Percentiles rank a stretch among this genome's conserved stretches.
Conservation (phyloP, 2,797 vertebrate genomes). For the Takifugu rubripes region DNA sequence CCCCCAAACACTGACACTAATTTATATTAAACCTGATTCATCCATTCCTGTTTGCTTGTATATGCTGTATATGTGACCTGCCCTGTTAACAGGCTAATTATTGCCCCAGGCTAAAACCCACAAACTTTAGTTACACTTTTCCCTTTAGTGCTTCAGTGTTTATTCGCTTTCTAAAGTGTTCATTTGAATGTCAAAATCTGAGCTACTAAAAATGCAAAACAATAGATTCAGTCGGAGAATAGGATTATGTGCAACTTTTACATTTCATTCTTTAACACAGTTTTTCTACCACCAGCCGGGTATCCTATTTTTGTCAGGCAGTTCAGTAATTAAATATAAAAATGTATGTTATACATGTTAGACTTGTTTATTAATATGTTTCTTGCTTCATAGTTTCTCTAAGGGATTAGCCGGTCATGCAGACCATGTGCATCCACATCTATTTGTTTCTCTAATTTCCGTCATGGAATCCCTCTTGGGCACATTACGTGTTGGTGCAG, state of each 20-base stretch:
- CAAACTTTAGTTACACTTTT: no score
- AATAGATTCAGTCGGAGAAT: no score
- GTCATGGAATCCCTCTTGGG: not conserved
- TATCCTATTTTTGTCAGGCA: conserved; percentile 17
- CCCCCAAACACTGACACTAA: not conserved
- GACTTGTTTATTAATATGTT: no score
- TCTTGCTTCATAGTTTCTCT: not conserved
- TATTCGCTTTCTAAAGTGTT: no score
- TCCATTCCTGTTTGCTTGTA: not conserved
- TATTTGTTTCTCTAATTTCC: not conserved
- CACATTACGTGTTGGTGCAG: conserved; percentile 13
- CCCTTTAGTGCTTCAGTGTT: no score
- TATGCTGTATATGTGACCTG: not conserved
- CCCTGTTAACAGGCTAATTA: no score
- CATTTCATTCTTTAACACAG: no score
- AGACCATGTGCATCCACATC: not conserved
- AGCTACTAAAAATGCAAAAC: no score
- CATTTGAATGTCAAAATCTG: no score
- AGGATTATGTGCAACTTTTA: no score
- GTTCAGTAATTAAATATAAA: conserved; percentile 30
- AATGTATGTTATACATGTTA: conserved; percentile 27
- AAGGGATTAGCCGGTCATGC: not conserved
- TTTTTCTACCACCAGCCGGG: not conserved
- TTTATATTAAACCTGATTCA: conserved; percentile 2
- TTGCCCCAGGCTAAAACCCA: no score